Conservation (phyloP, 2,113 vertebrate genomes). For the Trematocara nigrifrons region DNA sequence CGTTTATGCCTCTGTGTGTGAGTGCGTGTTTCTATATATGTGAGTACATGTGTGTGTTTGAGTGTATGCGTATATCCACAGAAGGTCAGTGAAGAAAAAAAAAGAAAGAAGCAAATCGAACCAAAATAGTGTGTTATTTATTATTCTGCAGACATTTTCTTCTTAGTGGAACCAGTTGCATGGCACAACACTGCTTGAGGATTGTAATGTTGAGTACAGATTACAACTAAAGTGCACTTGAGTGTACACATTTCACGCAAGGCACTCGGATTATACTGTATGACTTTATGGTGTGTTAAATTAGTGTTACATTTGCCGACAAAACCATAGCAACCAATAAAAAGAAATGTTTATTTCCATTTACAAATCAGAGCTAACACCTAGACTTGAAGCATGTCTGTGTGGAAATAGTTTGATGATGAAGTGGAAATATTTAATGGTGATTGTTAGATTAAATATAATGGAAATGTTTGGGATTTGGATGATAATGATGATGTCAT, state of each 20-base stretch:
- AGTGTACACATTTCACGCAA: neutral
- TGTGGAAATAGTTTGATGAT: neutral
- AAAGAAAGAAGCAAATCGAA: slow-evolving; percentile 1
- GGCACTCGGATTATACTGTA: neutral
- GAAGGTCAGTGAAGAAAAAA: neutral
- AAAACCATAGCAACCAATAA: neutral
- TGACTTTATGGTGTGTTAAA: neutral
- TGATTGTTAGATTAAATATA: neutral
- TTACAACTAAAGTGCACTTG: neutral
- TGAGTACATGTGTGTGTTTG: neutral
- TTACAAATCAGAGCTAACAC: slow-evolving; percentile 6
- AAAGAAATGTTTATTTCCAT: neutral
- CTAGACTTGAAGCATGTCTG: neutral
- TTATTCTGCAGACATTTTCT: neutral
- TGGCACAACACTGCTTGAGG: neutral
- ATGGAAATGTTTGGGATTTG: neutral
- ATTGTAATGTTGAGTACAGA: neutral
- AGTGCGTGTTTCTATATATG: neutral
- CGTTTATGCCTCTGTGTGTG: neutral
- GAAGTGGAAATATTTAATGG: neutral
- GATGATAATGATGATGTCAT: slow-evolving; percentile 16
- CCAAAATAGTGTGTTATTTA: slow-evolving; percentile 13
- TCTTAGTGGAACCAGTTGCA: slow-evolving; percentile 1
- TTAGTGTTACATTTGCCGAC: neutral
- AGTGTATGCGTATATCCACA: neutral